Percentiles rank a stretch among this genome's conserved stretches.
These are phyloP conservation scores for Tubulanus polymorphus DNA, from an alignment of 2,888 invertebrate species.

Conservation along the genomic window DNA sequence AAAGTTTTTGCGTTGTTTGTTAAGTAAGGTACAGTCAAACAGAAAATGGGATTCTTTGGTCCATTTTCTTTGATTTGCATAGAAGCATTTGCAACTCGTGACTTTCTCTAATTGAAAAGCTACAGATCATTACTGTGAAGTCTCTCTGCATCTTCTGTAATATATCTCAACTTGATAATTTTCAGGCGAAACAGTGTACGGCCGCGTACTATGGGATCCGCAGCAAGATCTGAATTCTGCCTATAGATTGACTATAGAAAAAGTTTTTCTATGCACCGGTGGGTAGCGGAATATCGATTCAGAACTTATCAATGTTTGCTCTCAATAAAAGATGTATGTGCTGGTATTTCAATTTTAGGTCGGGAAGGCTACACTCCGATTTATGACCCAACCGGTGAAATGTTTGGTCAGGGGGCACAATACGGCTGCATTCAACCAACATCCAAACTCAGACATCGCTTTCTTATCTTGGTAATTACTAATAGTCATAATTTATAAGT, in stretches of 20 bases:
- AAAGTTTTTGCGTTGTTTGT: no score
- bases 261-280: conserved; percentile 53
- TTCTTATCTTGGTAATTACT: conserved; percentile 50
- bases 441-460: conserved; percentile 45
- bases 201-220: conserved; percentile 53
- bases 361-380: conserved; percentile 50
- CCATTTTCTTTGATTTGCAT: no score
- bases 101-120: no score
- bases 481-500: neutral
- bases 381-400: conserved; percentile 52
- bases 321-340: neutral
- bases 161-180: conserved; percentile 32
- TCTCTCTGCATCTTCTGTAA: no score
- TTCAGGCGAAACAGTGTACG: conserved; percentile 48
- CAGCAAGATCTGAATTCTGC: conserved; percentile 50
- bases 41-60: no score
- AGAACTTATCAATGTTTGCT: neutral
- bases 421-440: conserved; percentile 53
- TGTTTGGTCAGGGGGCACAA: conserved; percentile 50
- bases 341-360: conserved; percentile 23
- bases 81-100: no score
- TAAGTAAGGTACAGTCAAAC: no score
- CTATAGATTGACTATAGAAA: conserved; percentile 48
- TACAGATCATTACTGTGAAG: no score
- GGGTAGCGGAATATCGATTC: neutral